Evolutionary conservation across 2,113 vertebrate genomes (phyloP), one percentile per base, ranked within the genome.

Genomic region (Ursus arctos): DNA sequence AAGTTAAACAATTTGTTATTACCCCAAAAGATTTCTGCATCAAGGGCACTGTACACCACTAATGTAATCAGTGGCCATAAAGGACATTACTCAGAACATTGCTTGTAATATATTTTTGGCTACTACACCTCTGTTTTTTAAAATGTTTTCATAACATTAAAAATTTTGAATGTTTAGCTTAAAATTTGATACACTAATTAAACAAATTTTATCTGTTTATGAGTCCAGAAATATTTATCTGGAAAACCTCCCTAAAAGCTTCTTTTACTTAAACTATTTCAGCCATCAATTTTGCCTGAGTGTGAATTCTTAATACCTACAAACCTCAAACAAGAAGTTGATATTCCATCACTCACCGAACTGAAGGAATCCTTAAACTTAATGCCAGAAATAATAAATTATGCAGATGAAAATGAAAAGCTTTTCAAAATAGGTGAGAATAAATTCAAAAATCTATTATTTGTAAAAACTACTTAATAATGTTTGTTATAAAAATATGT

Each of bases 281-380:
- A 99, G 99, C 79, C 97, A 81, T 95, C 98, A 84, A 11, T 95
- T 96, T 96, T 98, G 76, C 95, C 96, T 96, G 89, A 91, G 4
- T 96, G 92, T 95, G 94, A 98, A 91, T 97, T 94, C 6, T n/a
- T 79, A 93, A 91, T 93, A 93, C 11, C 80, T 77, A 49, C 83
- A 83, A 94, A 14, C 0, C 18, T 59, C n/a, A 94, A 74, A 63
- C 94, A 95, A 98, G 88, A 97, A 95, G 57, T 15, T 95, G 95
- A 88, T 65, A 95, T 53, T 97, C 95, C 92, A 53, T 97, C 98
- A 57, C 61, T 55, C 51, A 89, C 98, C 53, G 85, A 98, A 94
- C 61, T 98, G 36, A 98, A 97, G 43, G 91, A 98, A 15, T 79
- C 98, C 82, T 97, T 98, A 92, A 97, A 98, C 94, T 79, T 98